Evolutionary conservation across 2,113 vertebrate species (phyloP).

Genomic region (Callospermophilus lateralis): DNA sequence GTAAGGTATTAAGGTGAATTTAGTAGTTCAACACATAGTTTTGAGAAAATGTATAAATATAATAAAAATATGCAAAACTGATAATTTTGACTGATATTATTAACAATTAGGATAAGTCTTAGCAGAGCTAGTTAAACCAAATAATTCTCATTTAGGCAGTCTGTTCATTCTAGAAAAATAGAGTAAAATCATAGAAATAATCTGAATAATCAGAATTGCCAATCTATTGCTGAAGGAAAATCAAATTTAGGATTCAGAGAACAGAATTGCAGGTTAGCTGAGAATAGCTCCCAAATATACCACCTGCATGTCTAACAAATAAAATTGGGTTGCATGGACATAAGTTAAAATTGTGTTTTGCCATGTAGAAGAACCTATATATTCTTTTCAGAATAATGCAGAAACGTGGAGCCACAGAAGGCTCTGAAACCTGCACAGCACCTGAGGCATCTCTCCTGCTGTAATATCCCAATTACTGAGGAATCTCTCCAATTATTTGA

Average conservation of each 20-base stretch:
- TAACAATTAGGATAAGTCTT: neutral
- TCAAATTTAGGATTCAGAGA: slow-evolving; percentile 17
- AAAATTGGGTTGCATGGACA: neutral
- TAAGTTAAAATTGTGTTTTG: neutral
- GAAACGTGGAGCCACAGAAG: neutral
- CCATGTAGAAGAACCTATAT: neutral
- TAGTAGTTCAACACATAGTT: neutral
- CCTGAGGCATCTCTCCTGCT: neutral
- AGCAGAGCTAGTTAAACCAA: slow-evolving; percentile 39
- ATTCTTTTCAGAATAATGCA: neutral
- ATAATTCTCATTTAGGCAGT: slow-evolving; percentile 1
- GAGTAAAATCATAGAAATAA: slow-evolving; percentile 47
- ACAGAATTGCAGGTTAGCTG: neutral
- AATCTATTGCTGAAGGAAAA: slow-evolving; percentile 24
- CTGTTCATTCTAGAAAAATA: slow-evolving; percentile 19
- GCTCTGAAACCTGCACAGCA: neutral
- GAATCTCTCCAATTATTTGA: neutral
- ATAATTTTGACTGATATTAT: slow-evolving; percentile 42
- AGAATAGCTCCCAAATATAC: neutral
- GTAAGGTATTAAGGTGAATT: neutral
- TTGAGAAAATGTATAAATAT: neutral
- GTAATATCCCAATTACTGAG: neutral
- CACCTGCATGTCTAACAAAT: neutral
- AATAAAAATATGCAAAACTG: neutral
- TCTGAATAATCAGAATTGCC: slow-evolving; percentile 29